Percentiles rank a stretch among this genome's conserved stretches.
These are phyloP conservation scores for Pycnomerus fuliginosus DNA, from an alignment of 2,888 invertebrate genomes.

Conservation along the genomic window DNA sequence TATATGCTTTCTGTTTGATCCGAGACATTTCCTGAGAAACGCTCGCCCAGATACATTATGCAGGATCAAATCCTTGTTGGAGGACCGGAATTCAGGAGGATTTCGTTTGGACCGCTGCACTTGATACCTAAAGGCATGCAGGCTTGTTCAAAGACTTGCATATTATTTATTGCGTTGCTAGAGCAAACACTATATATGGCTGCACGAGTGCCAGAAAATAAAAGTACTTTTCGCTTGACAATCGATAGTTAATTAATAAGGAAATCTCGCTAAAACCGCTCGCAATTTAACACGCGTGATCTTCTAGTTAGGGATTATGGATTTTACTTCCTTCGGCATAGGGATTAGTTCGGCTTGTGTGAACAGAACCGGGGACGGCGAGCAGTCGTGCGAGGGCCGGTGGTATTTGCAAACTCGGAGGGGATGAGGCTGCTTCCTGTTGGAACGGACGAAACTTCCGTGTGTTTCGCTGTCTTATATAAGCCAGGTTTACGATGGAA, in stretches of 20 bases:
- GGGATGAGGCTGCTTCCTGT: constrained; percentile 14
- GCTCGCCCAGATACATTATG: constrained; percentile 37
- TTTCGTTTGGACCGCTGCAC: constrained; percentile 37
- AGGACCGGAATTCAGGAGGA: constrained; percentile 5
- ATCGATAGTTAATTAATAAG: constrained; percentile 26
- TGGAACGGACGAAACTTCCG: constrained; percentile 25
- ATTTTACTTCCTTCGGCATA: constrained; percentile 44
- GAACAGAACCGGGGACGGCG: constrained; percentile 29
- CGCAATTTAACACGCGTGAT: constrained; percentile 25
- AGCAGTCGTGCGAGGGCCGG: constrained; percentile 25
- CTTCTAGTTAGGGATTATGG: constrained; percentile 40
- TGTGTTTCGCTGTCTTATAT: constrained; percentile 17
- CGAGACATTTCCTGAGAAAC: constrained; percentile 50
- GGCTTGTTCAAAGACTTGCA: constrained; percentile 53
- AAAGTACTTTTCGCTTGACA: too few species aligned
- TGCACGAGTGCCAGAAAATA: too few species aligned
- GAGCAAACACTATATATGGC: constrained; percentile 52
- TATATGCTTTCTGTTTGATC: constrained; percentile 56
- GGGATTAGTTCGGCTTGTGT: constrained; percentile 45
- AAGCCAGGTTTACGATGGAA: constrained; percentile 21
- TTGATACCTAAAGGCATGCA: constrained; percentile 52
- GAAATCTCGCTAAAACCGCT: constrained; percentile 18
- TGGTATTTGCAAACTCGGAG: constrained; percentile 27
- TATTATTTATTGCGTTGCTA: constrained; percentile 55
- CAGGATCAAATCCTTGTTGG: constrained; percentile 11